Conservation (phyloP, 2,888 invertebrate species). For the Xanthorhoe spadicearia region DNA sequence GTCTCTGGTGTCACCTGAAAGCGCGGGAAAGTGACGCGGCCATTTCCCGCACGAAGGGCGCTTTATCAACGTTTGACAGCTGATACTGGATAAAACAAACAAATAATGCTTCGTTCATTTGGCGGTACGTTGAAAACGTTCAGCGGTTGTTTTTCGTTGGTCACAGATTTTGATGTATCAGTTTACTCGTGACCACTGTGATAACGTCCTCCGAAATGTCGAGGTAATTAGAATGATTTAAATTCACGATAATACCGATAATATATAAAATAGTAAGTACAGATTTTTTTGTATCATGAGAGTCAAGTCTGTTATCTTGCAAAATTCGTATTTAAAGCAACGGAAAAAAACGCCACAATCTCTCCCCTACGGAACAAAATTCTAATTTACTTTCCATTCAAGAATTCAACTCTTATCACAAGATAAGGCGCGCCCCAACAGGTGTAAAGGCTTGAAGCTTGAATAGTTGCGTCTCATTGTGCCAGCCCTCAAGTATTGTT, state of each 20-base stretch:
- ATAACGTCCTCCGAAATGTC: too few species aligned
- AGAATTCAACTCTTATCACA: conserved; percentile 32
- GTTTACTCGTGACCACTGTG: too few species aligned
- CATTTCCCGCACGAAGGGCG: conserved; percentile 30
- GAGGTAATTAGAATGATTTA: too few species aligned
- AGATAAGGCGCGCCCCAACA: conserved; percentile 56
- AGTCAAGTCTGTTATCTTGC: too few species aligned
- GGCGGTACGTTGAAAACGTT: not conserved
- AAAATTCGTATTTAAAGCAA: not conserved
- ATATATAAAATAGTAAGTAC: too few species aligned
- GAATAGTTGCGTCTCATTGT: conserved; percentile 67
- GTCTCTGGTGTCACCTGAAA: conserved; percentile 47
- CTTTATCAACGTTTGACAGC: conserved; percentile 39
- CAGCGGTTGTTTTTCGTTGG: not conserved
- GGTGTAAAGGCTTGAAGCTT: conserved; percentile 58
- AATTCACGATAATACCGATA: too few species aligned
- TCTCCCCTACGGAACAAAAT: conserved; percentile 16
- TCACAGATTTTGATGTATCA: not conserved
- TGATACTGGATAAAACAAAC: conserved; percentile 10
- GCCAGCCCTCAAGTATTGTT: conserved; percentile 36
- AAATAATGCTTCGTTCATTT: not conserved
- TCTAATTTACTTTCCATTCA: conserved; percentile 35
- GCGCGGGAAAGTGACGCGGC: conserved; percentile 39
- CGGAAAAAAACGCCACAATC: not conserved
- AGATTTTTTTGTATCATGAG: too few species aligned